Evolutionary conservation across 2,113 vertebrate genomes (phyloP).

Genomic region (Oncorhynchus keta): DNA sequence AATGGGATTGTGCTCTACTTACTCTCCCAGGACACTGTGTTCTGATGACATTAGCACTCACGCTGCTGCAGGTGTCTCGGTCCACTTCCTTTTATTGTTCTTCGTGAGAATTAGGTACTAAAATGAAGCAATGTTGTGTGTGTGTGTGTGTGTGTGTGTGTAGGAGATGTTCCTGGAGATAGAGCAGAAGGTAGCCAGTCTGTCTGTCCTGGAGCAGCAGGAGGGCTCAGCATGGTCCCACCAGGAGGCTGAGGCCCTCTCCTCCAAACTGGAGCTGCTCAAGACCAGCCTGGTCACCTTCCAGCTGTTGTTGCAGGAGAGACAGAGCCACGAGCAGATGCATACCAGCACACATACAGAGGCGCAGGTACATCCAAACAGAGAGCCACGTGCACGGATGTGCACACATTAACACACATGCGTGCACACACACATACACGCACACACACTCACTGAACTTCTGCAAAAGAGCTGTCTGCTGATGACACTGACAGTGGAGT

Average conservation of each 20-base stretch:
- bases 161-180: slow-evolving; percentile 87
- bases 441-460: neutral
- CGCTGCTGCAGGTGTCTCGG: neutral
- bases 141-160: slow-evolving; percentile 18
- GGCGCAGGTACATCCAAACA: slow-evolving; percentile 40
- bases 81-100: neutral
- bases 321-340: slow-evolving; percentile 71
- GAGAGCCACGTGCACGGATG: neutral
- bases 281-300: slow-evolving; percentile 83
- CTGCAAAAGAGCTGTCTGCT: neutral
- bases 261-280: slow-evolving; percentile 80
- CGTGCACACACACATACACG: neutral
- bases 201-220: slow-evolving; percentile 56
- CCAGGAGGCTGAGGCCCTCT: slow-evolving; percentile 75
- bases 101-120: neutral
- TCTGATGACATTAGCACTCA: neutral
- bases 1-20: neutral
- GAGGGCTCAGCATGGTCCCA: slow-evolving; percentile 54
- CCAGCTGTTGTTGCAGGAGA: slow-evolving; percentile 81
- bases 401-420: neutral
- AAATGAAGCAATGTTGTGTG: neutral
- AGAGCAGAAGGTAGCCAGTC: slow-evolving; percentile 78
- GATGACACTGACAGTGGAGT: neutral
- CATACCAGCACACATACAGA: neutral
- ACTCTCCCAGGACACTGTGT: neutral